These are phyloP conservation scores for Lithophane leautieri DNA, from an alignment of 2,888 invertebrate species.

Conservation along the genomic window DNA sequence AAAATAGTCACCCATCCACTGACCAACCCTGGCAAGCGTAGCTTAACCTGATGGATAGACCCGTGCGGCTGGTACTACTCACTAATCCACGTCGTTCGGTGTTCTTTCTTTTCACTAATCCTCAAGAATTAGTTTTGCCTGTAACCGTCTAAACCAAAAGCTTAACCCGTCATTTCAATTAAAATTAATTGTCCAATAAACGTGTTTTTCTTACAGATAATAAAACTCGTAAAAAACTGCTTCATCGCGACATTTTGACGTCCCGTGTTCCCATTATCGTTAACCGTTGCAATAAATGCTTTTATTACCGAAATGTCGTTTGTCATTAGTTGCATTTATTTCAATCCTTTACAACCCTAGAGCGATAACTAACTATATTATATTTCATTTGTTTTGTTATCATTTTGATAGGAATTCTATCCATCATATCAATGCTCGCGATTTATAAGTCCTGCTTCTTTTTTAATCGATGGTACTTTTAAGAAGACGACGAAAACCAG, in stretches of 20 bases:
- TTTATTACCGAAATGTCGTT: constrained; percentile 61
- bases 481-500: too few relatives aligned
- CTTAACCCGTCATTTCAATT: constrained; percentile 25
- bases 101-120: too few relatives aligned
- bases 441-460: background rate
- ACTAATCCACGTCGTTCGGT: too few relatives aligned
- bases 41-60: too few relatives aligned
- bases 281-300: constrained; percentile 58
- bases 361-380: too few relatives aligned
- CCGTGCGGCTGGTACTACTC: too few relatives aligned
- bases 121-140: background rate
- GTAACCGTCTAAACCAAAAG: background rate
- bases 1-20: too few relatives aligned
- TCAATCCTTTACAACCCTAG: constrained; percentile 29
- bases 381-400: background rate
- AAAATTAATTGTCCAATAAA: constrained; percentile 65
- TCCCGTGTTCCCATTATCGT: constrained; percentile 45
- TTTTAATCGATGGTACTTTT: background rate
- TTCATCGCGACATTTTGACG: constrained; percentile 48
- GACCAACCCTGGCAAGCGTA: too few relatives aligned
- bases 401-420: background rate
- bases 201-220: constrained; percentile 62
- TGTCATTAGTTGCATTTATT: constrained; percentile 43
- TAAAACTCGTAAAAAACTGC: constrained; percentile 65
- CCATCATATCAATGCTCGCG: background rate